phyloP scores from a whole-genome alignment of 2,888 invertebrate species.

The Meteorus colon region DNA sequence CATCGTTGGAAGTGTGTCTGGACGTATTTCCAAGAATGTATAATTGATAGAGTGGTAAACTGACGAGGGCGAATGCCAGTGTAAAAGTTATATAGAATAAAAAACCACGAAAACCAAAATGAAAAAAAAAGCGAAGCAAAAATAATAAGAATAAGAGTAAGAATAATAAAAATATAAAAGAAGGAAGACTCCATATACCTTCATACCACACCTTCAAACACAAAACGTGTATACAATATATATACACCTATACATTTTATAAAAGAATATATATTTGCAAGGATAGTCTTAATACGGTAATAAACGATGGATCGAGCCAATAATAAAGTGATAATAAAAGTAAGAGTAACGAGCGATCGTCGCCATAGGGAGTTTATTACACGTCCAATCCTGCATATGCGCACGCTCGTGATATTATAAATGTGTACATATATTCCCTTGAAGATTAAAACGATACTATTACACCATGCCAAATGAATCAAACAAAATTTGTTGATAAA shows the following conservation, averaged over 20 bases:
- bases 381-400: conserved; percentile 51
- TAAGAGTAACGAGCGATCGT: conserved; percentile 64
- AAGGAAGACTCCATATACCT: conserved; percentile 56
- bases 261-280: conserved; percentile 33
- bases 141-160: conserved; percentile 35
- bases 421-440: conserved; percentile 11
- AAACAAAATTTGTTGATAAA: conserved; percentile 16
- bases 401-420: conserved; percentile 30
- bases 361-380: conserved; percentile 66
- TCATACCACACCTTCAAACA: not conserved
- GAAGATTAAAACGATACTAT: conserved; percentile 41
- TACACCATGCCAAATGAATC: conserved; percentile 21
- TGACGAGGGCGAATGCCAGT: conserved; percentile 44
- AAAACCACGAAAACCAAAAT: conserved; percentile 9
- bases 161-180: conserved; percentile 56
- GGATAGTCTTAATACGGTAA: conserved; percentile 62
- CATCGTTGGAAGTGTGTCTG: conserved; percentile 41
- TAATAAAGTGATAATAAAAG: conserved; percentile 71
- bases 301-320: conserved; percentile 63
- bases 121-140: conserved; percentile 32
- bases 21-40: conserved; percentile 50
- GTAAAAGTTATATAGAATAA: conserved; percentile 21
- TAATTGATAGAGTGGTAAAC: conserved; percentile 68
- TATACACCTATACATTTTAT: conserved; percentile 47
- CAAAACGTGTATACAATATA: conserved; percentile 6